Percentiles rank a stretch among this genome's conserved stretches.
Conservation (phyloP, 1,140 invertebrate species). For the Magallana gigas region DNA sequence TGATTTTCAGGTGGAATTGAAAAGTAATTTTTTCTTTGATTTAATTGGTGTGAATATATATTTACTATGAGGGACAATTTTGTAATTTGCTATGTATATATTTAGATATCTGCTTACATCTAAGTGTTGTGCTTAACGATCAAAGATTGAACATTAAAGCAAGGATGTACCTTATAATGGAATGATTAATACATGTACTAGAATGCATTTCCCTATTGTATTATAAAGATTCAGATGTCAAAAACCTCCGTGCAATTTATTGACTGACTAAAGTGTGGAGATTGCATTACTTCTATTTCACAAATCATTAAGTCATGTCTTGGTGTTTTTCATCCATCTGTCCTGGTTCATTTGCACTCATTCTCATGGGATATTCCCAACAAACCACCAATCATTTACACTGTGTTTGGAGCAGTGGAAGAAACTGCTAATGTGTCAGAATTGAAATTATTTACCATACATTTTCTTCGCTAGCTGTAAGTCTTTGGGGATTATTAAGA, state of each 20-base stretch:
- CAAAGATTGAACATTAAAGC: too few species aligned
- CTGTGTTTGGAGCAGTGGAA: neutral
- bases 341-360: neutral
- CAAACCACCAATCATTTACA: neutral
- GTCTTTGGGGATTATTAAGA: constrained; percentile 18
- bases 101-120: too few species aligned
- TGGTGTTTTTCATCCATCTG: neutral
- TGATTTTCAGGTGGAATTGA: too few species aligned
- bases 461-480: neutral
- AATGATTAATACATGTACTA: too few species aligned
- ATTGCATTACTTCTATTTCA: neutral
- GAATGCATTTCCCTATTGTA: too few species aligned
- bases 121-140: too few species aligned
- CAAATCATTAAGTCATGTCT: neutral
- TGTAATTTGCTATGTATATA: too few species aligned
- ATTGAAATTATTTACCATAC: neutral
- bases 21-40: too few species aligned
- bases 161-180: too few species aligned
- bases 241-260: neutral
- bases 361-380: neutral
- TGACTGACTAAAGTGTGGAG: neutral
- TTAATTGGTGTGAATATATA: too few species aligned
- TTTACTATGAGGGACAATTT: too few species aligned
- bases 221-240: too few species aligned
- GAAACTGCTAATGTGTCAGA: neutral